phyloP scores from a whole-genome alignment of 2,797 vertebrate genomes.

The Megaceryle alcyon region DNA sequence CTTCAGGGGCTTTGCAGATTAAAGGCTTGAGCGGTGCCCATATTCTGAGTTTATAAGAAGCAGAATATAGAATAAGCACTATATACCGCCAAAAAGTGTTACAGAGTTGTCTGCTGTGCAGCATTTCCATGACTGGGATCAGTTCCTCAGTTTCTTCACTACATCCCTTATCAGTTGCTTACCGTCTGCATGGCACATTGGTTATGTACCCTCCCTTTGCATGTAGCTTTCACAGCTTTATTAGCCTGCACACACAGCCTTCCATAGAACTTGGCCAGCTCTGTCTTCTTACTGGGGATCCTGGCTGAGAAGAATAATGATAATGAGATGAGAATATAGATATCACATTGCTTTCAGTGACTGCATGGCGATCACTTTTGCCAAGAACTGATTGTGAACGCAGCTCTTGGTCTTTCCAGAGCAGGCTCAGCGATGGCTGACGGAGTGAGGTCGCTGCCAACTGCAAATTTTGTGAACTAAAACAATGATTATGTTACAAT shows the following conservation, averaged over 20 bases:
- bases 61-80: not conserved
- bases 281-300: not conserved
- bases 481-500: constrained; percentile 60
- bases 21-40: not conserved
- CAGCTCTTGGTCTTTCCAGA: constrained; percentile 24
- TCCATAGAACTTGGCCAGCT: not conserved
- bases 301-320: constrained; percentile 36
- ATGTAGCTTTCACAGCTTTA: not conserved
- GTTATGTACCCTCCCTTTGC: not conserved
- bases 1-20: not conserved
- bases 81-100: not conserved
- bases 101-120: not conserved
- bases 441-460: constrained; percentile 39
- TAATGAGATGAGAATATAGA: constrained; percentile 57
- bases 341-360: constrained; percentile 41
- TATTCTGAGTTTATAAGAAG: not conserved
- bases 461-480: constrained; percentile 42
- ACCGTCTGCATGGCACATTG: not conserved
- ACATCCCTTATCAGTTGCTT: not conserved
- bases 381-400: constrained; percentile 54
- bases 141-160: not conserved
- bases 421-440: constrained; percentile 43
- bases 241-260: not conserved
- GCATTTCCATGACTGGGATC: not conserved
- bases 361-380: constrained; percentile 29